Conservation (phyloP, 2,113 vertebrate genomes). For the Rana temporaria region DNA sequence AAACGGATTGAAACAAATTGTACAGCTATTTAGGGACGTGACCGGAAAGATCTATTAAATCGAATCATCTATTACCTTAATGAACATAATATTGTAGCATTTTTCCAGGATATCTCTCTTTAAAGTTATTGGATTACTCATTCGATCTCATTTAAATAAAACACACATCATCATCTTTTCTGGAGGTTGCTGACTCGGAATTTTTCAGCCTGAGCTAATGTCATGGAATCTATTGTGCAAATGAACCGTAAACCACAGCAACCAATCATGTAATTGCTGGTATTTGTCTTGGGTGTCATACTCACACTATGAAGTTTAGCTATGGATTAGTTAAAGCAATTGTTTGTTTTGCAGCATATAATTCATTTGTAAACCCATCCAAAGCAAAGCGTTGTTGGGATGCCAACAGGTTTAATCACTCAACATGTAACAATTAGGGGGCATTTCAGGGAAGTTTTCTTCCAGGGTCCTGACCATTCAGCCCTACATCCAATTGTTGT, state of each 20-base stretch:
- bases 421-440: too few relatives aligned
- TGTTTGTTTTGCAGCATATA: too few relatives aligned
- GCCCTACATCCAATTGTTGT: too few relatives aligned
- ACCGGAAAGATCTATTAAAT: conserved; percentile 14
- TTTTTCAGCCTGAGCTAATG: background rate
- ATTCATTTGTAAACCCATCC: too few relatives aligned
- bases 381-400: too few relatives aligned
- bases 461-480: too few relatives aligned
- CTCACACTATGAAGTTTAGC: too few relatives aligned
- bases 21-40: conserved; percentile 34
- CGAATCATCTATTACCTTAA: conserved; percentile 39
- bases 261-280: background rate
- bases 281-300: background rate
- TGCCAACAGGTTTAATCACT: too few relatives aligned
- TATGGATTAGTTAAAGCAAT: too few relatives aligned
- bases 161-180: conserved; percentile 37
- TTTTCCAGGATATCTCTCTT: conserved; percentile 20
- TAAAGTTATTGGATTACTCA: conserved; percentile 31
- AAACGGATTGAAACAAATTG: conserved; percentile 33
- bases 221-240: background rate
- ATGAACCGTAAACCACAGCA: background rate
- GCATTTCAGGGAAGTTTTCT: too few relatives aligned
- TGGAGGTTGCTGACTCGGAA: conserved; percentile 8
- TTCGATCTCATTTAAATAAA: conserved; percentile 41
- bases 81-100: conserved; percentile 27